Evolutionary conservation across 2,888 invertebrate species (phyloP), one percentile per base, ranked within the genome.

Genomic region (Trissonchulus latispiculum): DNA sequence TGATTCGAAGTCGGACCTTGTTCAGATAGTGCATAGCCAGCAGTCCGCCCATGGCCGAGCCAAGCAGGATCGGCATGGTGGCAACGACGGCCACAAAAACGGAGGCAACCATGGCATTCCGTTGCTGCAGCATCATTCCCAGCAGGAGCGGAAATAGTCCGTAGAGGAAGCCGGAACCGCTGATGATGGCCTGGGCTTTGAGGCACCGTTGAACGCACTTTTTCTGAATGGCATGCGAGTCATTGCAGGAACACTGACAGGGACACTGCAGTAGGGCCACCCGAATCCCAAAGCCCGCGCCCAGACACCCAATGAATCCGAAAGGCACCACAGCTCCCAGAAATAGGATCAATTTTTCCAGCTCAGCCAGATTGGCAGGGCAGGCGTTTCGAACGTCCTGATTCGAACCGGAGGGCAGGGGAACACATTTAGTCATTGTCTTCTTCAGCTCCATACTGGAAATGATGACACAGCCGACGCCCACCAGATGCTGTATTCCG

Each of bases 61-160:
- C 69, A n/a, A 68, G 69, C 28, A 68, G 36, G 35, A 68, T 68
- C 33, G 69, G 69, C 69, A 68, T 68, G 15, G 36, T 68, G 31
- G 69, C 69, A 32, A 68, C 69, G 33, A 68, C 69, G n/a, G 69
- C 69, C 33, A 68, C 69, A 36, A 68, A 68, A 36, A 68, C 69
- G 15, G 36, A 33, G 29, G 69, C 69, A n/a, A 68, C 69, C 33
- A 68, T 36, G 33, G 33, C 69, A n/a, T 36, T 68, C 36, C 69
- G 29, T 36, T 68, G 69, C 36, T 68, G 69, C n/a, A 68, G 69
- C 69, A 68, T 68, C 69, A 68, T 68, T 18, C 69, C 69, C n/a
- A 68, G 35, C 2, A 68, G 33, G 3, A 68, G 69, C 32, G 69
- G 69, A 33, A 68, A 68, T 8, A 68, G 36, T 48, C 69, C 69